Percentiles rank a stretch among this genome's conserved stretches.
Conservation (phyloP, 2,113 vertebrate genomes). For the Anoura caudifer region DNA sequence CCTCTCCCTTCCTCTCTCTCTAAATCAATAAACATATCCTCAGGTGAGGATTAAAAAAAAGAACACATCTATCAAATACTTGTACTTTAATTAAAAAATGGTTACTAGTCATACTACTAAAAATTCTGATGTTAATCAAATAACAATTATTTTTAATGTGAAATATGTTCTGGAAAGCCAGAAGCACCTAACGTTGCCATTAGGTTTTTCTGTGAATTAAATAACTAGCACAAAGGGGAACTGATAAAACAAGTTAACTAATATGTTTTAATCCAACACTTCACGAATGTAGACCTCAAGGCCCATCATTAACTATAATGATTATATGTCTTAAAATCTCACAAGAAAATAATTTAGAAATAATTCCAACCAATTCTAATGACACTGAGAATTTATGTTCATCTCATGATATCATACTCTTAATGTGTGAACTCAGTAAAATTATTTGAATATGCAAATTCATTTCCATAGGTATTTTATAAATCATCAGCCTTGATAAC, state of each 20-base stretch:
- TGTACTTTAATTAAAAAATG: background rate
- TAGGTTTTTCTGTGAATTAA: conserved; percentile 8
- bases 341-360: background rate
- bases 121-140: background rate
- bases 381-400: background rate
- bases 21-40: no score
- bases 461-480: background rate
- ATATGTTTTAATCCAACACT: background rate
- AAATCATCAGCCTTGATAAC: conserved; percentile 5
- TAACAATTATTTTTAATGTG: background rate
- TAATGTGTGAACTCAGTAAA: background rate
- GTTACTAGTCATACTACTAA: background rate
- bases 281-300: background rate
- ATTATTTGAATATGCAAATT: background rate
- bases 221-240: background rate
- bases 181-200: background rate
- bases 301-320: background rate
- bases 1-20: no score
- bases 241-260: background rate
- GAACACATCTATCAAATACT: background rate
- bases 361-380: conserved; percentile 9
- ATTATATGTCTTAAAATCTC: background rate
- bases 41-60: no score
- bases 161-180: background rate
- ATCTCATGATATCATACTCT: background rate